A percentile compares a stretch with the other conserved stretches of the same genome.
phyloP scores from a whole-genome alignment of 2,888 invertebrate genomes.

The Agriopis marginaria region DNA sequence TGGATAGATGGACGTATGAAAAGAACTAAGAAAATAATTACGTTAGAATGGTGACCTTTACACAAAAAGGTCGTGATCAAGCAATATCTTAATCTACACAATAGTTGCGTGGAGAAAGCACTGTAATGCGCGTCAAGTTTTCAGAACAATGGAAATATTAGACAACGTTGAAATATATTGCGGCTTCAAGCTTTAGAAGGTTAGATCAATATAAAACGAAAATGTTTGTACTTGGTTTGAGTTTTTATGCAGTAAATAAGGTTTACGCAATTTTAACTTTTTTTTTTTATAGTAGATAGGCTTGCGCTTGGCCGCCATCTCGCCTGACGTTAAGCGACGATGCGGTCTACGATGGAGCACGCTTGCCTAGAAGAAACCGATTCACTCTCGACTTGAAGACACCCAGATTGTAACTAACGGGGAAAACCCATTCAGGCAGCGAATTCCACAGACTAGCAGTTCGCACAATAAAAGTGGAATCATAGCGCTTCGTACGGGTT shows the following conservation, averaged over 20 bases:
- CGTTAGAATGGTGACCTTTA: constrained; percentile 19
- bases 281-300: too few relatives aligned
- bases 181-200: constrained; percentile 25
- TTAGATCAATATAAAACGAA: constrained; percentile 17
- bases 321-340: too few relatives aligned
- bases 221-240: constrained; percentile 2
- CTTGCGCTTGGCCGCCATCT: too few relatives aligned
- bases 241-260: constrained; percentile 1
- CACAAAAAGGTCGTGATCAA: constrained; percentile 15
- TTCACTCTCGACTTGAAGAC: too few relatives aligned
- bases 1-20: constrained; percentile 8
- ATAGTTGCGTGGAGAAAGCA: constrained; percentile 27
- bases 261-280: neutral
- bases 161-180: constrained; percentile 30
- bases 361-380: too few relatives aligned
- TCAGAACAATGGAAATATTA: constrained; percentile 28
- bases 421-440: too few relatives aligned
- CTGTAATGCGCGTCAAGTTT: constrained; percentile 12
- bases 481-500: too few relatives aligned
- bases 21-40: constrained; percentile 9
- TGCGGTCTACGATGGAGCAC: too few relatives aligned
- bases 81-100: neutral
- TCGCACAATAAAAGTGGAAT: too few relatives aligned
- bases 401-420: too few relatives aligned
- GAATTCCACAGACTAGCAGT: too few relatives aligned